Evolutionary conservation across 2,888 invertebrate genomes (phyloP), one percentile per base, ranked within the genome.

Genomic region (Alsophila aescularia): DNA sequence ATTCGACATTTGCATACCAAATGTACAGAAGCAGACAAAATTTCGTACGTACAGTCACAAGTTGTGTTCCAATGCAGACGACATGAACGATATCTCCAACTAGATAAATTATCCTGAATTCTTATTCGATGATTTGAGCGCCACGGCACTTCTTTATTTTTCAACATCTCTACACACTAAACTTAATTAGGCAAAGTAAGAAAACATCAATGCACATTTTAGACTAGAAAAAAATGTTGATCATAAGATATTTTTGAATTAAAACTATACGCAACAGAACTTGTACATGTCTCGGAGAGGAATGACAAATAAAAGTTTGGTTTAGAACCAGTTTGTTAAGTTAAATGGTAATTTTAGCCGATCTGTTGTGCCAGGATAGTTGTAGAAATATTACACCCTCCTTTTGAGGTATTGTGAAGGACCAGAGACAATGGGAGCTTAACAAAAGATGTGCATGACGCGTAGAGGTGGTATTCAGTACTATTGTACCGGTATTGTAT

Each of bases 71-170:
- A 90, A 70, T 90, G 89, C 42, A 83, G 67, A n/a, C 86, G 75
- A 64, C 90, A 89, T 12, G 79, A 72, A 45, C 82, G 73, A 42
- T 84, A 78, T 40, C 85, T 76, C 84, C 87, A 83, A 71, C 76
- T 81, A 14, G 76, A 65, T 41, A 84, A 83, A 67, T 85, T 88
- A 64, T 90, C 88, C 54, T 87, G 87, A 32, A 85, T 78, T 60
- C 89, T 73, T 41, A 88, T 75, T 5, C 85, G 75, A 67, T 85
- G 87, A 71, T 87, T 87, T 0, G 85, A 79, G 62, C 84, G 88
- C 90, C 91, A 91, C 10, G 86, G 85, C 53, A 75, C 78, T 70
- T 90, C 90, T 63, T 87, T 90, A 66, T 88, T 91, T 76, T 90
- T 91, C 65, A 92, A 77, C 92, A 92, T 91, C 56, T 73, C 27